phyloP scores from a whole-genome alignment of 2,888 invertebrate genomes.

The Podabrus alpinus region DNA sequence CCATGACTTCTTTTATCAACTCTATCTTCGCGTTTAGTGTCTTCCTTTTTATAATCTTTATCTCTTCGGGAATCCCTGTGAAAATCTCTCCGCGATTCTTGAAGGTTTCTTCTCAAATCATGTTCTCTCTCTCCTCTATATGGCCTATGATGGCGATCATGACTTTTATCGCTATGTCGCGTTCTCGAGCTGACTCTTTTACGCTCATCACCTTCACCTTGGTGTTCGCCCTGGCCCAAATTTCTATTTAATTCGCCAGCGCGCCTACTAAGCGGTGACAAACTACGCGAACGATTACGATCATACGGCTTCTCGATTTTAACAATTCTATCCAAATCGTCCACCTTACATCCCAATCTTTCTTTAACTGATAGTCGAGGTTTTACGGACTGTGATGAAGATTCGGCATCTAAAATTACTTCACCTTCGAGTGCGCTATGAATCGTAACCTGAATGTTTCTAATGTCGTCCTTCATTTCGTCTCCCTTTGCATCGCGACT shows the following conservation, averaged over 20 bases:
- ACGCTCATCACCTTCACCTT: slow-evolving; percentile 45
- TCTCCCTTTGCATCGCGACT: slow-evolving; percentile 40
- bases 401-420: slow-evolving; percentile 27
- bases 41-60: slow-evolving; percentile 23
- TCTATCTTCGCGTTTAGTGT: slow-evolving; percentile 14
- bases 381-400: slow-evolving; percentile 53
- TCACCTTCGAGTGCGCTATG: slow-evolving; percentile 54
- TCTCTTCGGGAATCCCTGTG: slow-evolving; percentile 24
- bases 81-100: slow-evolving; percentile 38
- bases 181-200: slow-evolving; percentile 40
- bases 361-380: slow-evolving; percentile 74
- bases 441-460: slow-evolving; percentile 63
- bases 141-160: slow-evolving; percentile 27
- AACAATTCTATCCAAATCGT: slow-evolving; percentile 59
- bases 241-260: slow-evolving; percentile 51
- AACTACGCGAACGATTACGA: slow-evolving; percentile 54
- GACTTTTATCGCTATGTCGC: slow-evolving; percentile 44
- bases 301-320: slow-evolving; percentile 61
- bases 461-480: slow-evolving; percentile 44
- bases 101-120: slow-evolving; percentile 49
- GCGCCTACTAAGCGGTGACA: slow-evolving; percentile 58
- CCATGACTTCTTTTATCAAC: slow-evolving; percentile 31
- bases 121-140: slow-evolving; percentile 43
- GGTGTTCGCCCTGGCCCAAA: slow-evolving; percentile 50
- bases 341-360: slow-evolving; percentile 76